Evolutionary conservation across 2,888 invertebrate genomes (phyloP).

Genomic region (Diadromus collaris): DNA sequence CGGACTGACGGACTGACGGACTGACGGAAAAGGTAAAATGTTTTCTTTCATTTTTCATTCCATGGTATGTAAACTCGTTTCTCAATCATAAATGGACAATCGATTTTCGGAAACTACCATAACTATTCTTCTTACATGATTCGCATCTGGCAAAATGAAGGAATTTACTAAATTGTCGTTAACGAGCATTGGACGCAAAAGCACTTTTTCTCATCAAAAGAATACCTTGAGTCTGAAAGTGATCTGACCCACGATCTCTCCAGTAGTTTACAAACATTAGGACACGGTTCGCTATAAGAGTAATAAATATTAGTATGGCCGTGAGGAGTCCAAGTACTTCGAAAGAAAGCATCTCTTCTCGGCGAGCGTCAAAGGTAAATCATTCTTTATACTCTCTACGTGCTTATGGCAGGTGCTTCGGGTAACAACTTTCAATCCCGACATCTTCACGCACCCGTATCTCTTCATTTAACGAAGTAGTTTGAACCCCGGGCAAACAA

Average conservation of each 20-base stretch:
- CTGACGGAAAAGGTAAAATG: too few relatives aligned
- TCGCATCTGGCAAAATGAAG: background rate
- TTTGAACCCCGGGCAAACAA: conserved; percentile 6
- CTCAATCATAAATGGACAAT: background rate
- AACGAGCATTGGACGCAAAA: background rate
- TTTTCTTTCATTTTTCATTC: too few relatives aligned
- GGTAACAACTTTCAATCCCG: conserved; percentile 52
- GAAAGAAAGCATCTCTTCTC: conserved; percentile 30
- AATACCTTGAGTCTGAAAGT: conserved; percentile 26
- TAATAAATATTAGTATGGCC: conserved; percentile 33
- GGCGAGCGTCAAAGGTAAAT: conserved; percentile 45
- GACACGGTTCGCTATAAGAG: conserved; percentile 16
- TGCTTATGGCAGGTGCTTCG: conserved; percentile 40
- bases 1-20: too few relatives aligned
- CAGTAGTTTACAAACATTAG: conserved; percentile 30
- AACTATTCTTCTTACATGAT: background rate
- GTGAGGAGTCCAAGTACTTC: conserved; percentile 33
- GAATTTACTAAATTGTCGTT: background rate
- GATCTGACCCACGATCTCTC: conserved; percentile 13
- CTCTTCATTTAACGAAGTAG: conserved; percentile 43
- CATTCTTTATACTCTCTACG: conserved; percentile 45
- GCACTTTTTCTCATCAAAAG: background rate
- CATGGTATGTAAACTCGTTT: too few relatives aligned
- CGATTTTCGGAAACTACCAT: background rate
- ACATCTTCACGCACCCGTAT: conserved; percentile 40